Conservation (phyloP, 1,140 invertebrate genomes). For the Portunus trituberculatus region DNA sequence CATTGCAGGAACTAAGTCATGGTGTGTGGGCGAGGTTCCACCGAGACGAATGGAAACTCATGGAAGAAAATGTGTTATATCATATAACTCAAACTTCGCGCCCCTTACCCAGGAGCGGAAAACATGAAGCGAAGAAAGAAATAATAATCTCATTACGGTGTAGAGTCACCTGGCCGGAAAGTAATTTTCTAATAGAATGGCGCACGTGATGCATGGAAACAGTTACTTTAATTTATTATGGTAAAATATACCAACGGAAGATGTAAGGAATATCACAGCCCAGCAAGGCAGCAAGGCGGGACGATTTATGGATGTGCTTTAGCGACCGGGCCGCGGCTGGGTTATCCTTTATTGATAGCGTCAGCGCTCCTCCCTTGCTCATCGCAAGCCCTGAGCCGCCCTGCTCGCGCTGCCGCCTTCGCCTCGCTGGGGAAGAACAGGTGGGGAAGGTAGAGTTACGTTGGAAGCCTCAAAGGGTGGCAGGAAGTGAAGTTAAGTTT, state of each 20-base stretch:
- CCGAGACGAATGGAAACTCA: background rate
- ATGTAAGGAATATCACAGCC: background rate
- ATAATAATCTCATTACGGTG: background rate
- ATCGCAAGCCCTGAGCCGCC: background rate
- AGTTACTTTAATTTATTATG: background rate
- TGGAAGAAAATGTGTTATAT: background rate
- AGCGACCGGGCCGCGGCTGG: background rate
- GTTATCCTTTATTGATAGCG: constrained; percentile 3
- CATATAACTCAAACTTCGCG: background rate
- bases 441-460: background rate
- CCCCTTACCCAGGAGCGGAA: background rate
- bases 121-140: background rate
- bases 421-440: background rate
- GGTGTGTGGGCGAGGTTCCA: background rate
- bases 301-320: constrained; percentile 14
- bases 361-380: background rate
- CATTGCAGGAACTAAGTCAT: too few relatives aligned
- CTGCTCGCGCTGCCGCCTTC: background rate
- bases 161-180: background rate
- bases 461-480: background rate
- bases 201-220: constrained; percentile 5
- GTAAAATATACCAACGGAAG: background rate
- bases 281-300: background rate
- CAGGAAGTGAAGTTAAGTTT: background rate
- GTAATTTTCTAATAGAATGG: background rate